These are phyloP conservation scores for Centropus unirufus DNA, from an alignment of 2,113 vertebrate genomes.

Conservation along the genomic window DNA sequence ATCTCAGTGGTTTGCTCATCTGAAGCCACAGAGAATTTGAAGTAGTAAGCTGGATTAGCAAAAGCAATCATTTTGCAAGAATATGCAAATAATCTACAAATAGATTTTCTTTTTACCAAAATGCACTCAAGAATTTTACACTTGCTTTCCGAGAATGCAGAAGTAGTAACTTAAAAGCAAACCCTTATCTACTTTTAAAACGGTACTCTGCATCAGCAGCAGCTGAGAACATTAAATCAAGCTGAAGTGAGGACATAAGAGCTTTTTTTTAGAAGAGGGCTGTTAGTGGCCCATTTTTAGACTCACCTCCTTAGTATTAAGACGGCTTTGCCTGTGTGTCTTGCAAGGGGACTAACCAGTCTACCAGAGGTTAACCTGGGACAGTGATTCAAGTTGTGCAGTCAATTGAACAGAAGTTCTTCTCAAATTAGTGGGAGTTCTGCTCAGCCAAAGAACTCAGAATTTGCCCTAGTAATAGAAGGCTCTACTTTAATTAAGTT, in stretches of 20 bases:
- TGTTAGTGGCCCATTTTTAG: neutral
- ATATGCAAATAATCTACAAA: neutral
- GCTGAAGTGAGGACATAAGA: neutral
- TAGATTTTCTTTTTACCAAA: neutral
- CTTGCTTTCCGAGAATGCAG: neutral
- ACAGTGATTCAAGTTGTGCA: constrained; percentile 22
- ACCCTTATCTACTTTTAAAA: neutral
- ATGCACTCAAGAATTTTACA: neutral
- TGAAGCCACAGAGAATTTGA: neutral
- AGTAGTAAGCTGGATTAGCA: neutral
- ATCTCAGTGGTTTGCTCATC: neutral
- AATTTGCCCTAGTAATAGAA: constrained; percentile 9
- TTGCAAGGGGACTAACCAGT: neutral
- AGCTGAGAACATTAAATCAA: neutral
- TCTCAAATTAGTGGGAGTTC: constrained; percentile 24
- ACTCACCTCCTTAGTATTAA: neutral
- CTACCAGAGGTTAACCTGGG: constrained; percentile 9
- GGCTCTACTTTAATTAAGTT: constrained; percentile 10
- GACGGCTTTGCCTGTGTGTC: neutral
- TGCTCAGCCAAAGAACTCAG: constrained; percentile 8
- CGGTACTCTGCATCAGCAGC: neutral
- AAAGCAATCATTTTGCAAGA: neutral
- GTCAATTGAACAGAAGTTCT: constrained; percentile 26
- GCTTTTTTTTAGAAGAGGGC: neutral
- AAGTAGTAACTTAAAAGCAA: neutral